phyloP scores from a whole-genome alignment of 2,888 invertebrate species.

The Crematogaster levior region DNA sequence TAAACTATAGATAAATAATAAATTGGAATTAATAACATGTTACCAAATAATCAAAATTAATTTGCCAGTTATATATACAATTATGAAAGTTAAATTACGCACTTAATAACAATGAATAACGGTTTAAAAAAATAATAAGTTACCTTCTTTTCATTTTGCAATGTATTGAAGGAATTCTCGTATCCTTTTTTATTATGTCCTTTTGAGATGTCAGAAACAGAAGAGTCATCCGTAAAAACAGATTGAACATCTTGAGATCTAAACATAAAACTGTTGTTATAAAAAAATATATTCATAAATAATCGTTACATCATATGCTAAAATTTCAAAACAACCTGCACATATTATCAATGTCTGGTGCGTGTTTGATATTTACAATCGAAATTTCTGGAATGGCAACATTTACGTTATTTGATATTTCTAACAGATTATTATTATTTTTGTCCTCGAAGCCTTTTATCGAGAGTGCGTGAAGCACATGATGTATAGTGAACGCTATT shows the following conservation, averaged over 20 bases:
- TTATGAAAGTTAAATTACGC: slow-evolving; percentile 3
- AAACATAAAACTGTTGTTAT: slow-evolving; percentile 30
- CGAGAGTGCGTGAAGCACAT: slow-evolving; percentile 58
- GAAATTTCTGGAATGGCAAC: slow-evolving; percentile 65
- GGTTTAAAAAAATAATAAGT: not conserved
- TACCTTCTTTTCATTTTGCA: slow-evolving; percentile 39
- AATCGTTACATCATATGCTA: not conserved
- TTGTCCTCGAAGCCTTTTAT: slow-evolving; percentile 48
- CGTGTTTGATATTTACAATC: slow-evolving; percentile 54
- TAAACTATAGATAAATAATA: slow-evolving; percentile 23
- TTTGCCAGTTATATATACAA: not conserved
- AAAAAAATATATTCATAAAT: not conserved
- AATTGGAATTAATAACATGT: not conserved
- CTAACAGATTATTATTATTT: slow-evolving; percentile 44
- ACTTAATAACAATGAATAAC: not conserved
- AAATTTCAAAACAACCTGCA: slow-evolving; percentile 31
- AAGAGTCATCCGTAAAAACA: not conserved
- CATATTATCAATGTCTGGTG: slow-evolving; percentile 9
- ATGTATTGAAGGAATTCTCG: not conserved
- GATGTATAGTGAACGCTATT: slow-evolving; percentile 47
- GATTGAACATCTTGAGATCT: not conserved
- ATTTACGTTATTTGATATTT: slow-evolving; percentile 63
- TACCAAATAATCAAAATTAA: not conserved
- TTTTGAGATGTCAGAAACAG: not conserved
- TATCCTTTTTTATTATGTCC: not conserved